These are phyloP conservation scores for Sebastes baramenuke DNA, from an alignment of 2,797 vertebrate species.

Conservation along the genomic window DNA sequence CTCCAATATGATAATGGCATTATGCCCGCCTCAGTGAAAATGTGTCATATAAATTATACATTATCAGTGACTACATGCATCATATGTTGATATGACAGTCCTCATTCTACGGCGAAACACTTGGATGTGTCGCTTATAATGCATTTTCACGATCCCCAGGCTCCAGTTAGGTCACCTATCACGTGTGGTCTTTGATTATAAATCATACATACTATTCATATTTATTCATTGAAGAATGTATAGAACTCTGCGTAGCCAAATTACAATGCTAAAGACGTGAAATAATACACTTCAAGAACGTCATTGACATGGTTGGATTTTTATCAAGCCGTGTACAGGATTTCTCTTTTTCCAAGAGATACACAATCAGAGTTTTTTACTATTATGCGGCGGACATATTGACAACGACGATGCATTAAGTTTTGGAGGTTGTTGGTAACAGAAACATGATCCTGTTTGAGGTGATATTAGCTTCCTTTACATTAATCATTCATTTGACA, in stretches of 20 bases:
- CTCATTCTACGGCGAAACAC: slow-evolving; percentile 69
- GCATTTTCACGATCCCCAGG: slow-evolving; percentile 42
- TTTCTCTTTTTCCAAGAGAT: slow-evolving; percentile 31
- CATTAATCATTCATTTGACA: slow-evolving; percentile 65
- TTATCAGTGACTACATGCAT: slow-evolving; percentile 72
- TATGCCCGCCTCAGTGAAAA: slow-evolving; percentile 76
- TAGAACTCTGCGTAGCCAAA: background rate
- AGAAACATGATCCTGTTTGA: slow-evolving; percentile 37
- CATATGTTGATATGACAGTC: slow-evolving; percentile 77
- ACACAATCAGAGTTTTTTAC: slow-evolving; percentile 25
- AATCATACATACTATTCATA: slow-evolving; percentile 26
- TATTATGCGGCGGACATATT: slow-evolving; percentile 18
- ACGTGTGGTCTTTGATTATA: slow-evolving; percentile 68
- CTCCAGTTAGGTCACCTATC: slow-evolving; percentile 49
- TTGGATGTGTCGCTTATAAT: slow-evolving; percentile 59
- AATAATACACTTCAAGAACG: slow-evolving; percentile 8
- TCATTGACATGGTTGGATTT: slow-evolving; percentile 30
- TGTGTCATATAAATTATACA: slow-evolving; percentile 85
- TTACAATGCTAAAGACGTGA: slow-evolving; percentile 6
- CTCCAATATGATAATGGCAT: slow-evolving; percentile 84
- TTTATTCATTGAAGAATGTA: slow-evolving; percentile 5
- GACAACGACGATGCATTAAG: slow-evolving; percentile 22
- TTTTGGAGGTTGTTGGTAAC: slow-evolving; percentile 38
- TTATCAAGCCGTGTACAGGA: slow-evolving; percentile 41
- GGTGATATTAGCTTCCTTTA: slow-evolving; percentile 46